Percentiles rank a stretch among this genome's conserved stretches.
phyloP scores from a whole-genome alignment of 2,113 vertebrate genomes.

The Pavo muticus region DNA sequence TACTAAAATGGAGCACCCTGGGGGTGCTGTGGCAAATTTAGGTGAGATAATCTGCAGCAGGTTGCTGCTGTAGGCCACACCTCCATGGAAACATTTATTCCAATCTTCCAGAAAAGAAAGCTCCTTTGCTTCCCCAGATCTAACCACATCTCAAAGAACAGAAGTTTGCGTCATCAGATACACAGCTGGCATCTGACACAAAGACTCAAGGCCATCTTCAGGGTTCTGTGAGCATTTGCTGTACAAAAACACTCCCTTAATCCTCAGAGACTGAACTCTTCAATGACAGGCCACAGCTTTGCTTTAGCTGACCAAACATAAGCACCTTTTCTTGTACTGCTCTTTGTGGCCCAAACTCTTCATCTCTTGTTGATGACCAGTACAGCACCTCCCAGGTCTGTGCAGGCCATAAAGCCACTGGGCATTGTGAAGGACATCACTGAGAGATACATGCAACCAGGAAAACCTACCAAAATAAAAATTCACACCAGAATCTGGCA shows the following conservation, averaged over 20 bases:
- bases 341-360: background rate
- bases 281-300: background rate
- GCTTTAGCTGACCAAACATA: background rate
- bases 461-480: background rate
- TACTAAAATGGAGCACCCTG: fast-evolving
- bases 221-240: background rate
- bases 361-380: background rate
- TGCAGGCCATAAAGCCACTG: fast-evolving
- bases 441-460: fast-evolving
- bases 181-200: background rate
- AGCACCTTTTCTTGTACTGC: background rate
- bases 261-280: background rate
- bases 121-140: background rate
- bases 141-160: background rate
- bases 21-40: background rate
- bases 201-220: background rate
- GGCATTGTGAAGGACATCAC: background rate
- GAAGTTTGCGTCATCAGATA: background rate
- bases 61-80: fast-evolving
- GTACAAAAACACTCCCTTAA: background rate
- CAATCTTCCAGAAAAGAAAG: background rate
- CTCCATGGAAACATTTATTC: background rate
- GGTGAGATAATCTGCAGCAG: background rate
- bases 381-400: background rate
- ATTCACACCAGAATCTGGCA: background rate